Base-by-base conservation (phyloP, 2,113 vertebrate genomes). In the Piprites chloris region DNA sequence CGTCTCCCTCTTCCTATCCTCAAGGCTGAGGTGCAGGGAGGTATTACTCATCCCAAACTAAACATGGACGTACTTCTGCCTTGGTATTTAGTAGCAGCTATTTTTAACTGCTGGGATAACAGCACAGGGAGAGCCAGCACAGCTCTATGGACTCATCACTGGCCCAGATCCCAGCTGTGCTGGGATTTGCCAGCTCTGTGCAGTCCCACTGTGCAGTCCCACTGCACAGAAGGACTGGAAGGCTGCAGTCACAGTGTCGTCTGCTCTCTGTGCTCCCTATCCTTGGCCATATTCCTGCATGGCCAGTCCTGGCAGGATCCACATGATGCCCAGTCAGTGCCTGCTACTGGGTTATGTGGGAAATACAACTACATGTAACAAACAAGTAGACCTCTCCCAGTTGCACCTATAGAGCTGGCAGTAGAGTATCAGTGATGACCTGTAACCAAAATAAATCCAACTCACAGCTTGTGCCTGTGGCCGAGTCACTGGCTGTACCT, bases 401-500 rank as follows among this genome's bases (percentile, higher is more conserved):
- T 39, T 61, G n/a, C 30, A 66, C 5, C 37, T 61, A 0, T 1
- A 33, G 74, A 74, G 6, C 50, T 73, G 63, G 46, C 46, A 90
- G n/a, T 4, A 41, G 58, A 66, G 30, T 22, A 30, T 30, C 28
- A 73, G 15, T 78, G 78, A 78, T 11, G 32, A 16, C 22, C 3
- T 8, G 39, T 32, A 87, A 73, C 46, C 72, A 82, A 85, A 96
- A 93, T 67, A 90, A 87, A 89, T 79, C 53, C 69, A 72, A 96
- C 97, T 97, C 92, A 97, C 97, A 87, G 87, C 41, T 96, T 87
- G 92, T 93, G 94, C 77, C 55, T 0, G 1, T 33, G 58, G 85
- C 41, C 77, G 95, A 89, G 83, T 94, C 79, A 78, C 19, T 5
- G 15, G 77, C 81, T 74, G 79, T 16, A 12, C 68, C 63, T 3